Base-by-base conservation (phyloP, 64 coral and sea anemone genomes). In the Platygyra sinensis region DNA sequence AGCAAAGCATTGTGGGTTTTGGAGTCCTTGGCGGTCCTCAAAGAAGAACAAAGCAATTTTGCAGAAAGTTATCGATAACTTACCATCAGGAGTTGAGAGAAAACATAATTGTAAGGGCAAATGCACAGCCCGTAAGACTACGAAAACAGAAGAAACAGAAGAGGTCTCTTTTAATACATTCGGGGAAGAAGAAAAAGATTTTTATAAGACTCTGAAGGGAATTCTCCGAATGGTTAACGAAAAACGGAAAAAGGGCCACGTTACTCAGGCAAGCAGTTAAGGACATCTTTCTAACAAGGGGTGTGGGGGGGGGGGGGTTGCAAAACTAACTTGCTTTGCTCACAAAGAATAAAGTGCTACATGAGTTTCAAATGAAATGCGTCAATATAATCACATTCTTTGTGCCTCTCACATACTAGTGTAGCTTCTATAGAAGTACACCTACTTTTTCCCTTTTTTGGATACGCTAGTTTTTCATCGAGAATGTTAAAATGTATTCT, bases 1-100 rank as follows among this genome's bases (percentile, higher is more conserved):
- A 20, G 28, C 24, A 2, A 19, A 65, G 15, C 71, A 42, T 3
- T 52, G 82, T 19, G 95, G 88, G 7, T 94, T 75, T 31, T 98
- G 95, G 95, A 80, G 88, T 4, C 92, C 95, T 0, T 98, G 95
- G 95, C 36, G 33, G 61, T 22, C 75, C 10, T 77, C 75, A 46
- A 52, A 73, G 32, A n/a, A 74, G 15, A 89, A 89, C 73, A 13
- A 22, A 10, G 71, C 31, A 16, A 89, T 89, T 20, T 30, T 89
- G 12, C 13, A 30, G 3, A 74, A 89, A 33, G 74, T 63, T 5
- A 1, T 28, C 1, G 63, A 54, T 33, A 89, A 62, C 19, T 67
- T 78, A 32, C 31, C 87, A 5, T 52, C 25, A 22, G 19, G 62
- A 22, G 16, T 4, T 2, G 13, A 33, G 20, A 38, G 73, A 52